A percentile compares a stretch with the other conserved stretches of the same genome.
phyloP scores from a whole-genome alignment of 2,113 vertebrate species.

The Zosterops borbonicus region DNA sequence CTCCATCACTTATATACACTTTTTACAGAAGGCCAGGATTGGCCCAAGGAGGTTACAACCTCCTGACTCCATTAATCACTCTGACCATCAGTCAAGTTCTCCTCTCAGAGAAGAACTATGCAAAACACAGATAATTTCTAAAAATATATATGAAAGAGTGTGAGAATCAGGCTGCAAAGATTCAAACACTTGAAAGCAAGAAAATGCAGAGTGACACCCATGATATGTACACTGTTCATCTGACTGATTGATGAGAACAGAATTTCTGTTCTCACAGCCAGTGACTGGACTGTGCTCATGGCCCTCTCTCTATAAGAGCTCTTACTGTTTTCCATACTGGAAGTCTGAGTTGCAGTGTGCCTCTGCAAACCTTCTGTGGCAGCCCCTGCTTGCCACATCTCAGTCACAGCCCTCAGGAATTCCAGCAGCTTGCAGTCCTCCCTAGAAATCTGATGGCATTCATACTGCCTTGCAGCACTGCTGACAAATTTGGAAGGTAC shows the following conservation, averaged over 20 bases:
- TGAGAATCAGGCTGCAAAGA: no score
- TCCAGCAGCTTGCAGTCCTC: neutral
- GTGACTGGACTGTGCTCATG: no score
- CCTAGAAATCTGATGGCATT: neutral
- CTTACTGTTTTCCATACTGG: neutral
- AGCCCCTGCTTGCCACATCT: neutral
- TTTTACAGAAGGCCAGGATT: no score
- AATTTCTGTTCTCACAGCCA: neutral
- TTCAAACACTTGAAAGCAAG: no score
- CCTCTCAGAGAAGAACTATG: no score
- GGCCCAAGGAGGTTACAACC: no score
- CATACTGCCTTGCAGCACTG: neutral
- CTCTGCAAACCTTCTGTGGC: neutral
- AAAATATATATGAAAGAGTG: no score
- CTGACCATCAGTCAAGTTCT: no score
- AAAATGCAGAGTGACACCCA: no score
- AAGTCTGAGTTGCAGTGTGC: neutral
- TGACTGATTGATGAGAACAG: neutral
- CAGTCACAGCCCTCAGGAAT: neutral
- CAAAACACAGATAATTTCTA: no score
- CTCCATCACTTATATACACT: no score
- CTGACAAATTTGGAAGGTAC: accelerated
- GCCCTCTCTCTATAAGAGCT: neutral
- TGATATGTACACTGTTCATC: neutral
- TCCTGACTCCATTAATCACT: no score